phyloP scores from a whole-genome alignment of 2,113 vertebrate genomes.

The Pongo abelii region DNA sequence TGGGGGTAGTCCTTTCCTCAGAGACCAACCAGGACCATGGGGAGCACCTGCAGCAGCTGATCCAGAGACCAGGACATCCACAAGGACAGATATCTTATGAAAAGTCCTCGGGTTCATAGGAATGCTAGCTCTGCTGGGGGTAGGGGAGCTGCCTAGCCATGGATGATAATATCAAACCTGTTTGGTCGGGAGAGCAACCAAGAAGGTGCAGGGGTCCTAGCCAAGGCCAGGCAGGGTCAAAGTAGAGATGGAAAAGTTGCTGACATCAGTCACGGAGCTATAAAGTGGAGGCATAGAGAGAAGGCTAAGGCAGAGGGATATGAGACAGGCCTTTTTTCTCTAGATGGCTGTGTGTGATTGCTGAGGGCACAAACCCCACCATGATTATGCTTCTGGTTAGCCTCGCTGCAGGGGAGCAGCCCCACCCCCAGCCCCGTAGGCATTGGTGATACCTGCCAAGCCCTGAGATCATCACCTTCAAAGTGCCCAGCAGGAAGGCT shows the following conservation, averaged over 20 bases:
- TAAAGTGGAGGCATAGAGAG: slow-evolving; percentile 90
- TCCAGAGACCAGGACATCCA: too few species aligned
- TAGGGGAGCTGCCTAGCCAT: not conserved
- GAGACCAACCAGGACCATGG: not conserved
- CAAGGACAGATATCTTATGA: too few species aligned
- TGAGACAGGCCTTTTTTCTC: slow-evolving; percentile 85
- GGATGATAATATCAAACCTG: not conserved
- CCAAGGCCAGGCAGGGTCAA: slow-evolving; percentile 92
- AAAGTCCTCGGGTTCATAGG: not conserved
- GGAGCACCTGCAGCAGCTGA: not conserved
- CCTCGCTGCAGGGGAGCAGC: not conserved
- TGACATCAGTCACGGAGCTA: slow-evolving; percentile 91
- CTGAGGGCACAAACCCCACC: not conserved
- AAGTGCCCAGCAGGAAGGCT: not conserved
- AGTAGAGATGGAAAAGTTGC: slow-evolving; percentile 93
- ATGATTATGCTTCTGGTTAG: not conserved
- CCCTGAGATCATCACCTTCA: not conserved
- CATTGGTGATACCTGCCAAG: not conserved
- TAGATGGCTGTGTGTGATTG: slow-evolving; percentile 54
- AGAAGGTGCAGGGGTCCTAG: slow-evolving; percentile 91
- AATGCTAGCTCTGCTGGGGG: not conserved
- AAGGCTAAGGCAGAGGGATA: slow-evolving; percentile 43
- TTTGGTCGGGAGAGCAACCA: slow-evolving; percentile 86
- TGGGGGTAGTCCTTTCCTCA: not conserved
- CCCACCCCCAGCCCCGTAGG: not conserved